A percentile compares a stretch with the other conserved stretches of the same genome.
These are phyloP conservation scores for Andrena dorsata DNA, from an alignment of 2,888 invertebrate genomes.

Conservation along the genomic window DNA sequence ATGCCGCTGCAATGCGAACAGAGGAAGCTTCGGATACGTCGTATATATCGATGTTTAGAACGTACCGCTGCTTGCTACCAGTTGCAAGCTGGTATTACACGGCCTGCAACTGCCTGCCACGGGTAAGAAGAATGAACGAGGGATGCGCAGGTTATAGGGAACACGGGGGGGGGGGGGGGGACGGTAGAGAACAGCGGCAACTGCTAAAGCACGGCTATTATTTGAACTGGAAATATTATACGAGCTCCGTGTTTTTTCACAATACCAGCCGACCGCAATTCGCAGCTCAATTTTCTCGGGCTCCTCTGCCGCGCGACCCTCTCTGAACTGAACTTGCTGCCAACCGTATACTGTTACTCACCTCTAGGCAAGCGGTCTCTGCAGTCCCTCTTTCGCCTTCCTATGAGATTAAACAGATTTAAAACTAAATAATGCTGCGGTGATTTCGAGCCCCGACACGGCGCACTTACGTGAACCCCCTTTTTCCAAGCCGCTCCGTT, in stretches of 20 bases:
- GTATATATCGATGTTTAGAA: constrained; percentile 38
- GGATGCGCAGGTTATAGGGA: neutral
- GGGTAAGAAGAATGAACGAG: constrained; percentile 4
- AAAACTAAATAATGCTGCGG: constrained; percentile 14
- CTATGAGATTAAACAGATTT: constrained; percentile 4
- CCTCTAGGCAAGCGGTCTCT: neutral
- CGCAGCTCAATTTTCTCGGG: neutral
- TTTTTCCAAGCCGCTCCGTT: neutral
- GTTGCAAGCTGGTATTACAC: constrained; percentile 25
- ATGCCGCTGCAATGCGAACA: constrained; percentile 9
- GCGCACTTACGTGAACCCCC: neutral
- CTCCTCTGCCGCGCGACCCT: neutral
- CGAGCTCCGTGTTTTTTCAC: constrained; percentile 1
- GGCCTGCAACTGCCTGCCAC: neutral
- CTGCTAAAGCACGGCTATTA: constrained; percentile 22
- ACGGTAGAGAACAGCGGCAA: constrained; percentile 11
- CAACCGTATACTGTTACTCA: neutral
- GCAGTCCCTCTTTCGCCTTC: too few relatives aligned
- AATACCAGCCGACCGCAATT: constrained; percentile 1
- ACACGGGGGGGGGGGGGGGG: neutral
- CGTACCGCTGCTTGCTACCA: neutral
- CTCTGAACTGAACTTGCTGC: neutral
- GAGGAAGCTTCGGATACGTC: constrained; percentile 1
- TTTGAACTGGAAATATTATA: constrained; percentile 14
- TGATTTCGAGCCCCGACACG: neutral